Percentiles rank a stretch among this genome's conserved stretches.
These are phyloP conservation scores for Tyrophagus putrescentiae DNA, from an alignment of 1,140 invertebrate genomes.

Conservation along the genomic window DNA sequence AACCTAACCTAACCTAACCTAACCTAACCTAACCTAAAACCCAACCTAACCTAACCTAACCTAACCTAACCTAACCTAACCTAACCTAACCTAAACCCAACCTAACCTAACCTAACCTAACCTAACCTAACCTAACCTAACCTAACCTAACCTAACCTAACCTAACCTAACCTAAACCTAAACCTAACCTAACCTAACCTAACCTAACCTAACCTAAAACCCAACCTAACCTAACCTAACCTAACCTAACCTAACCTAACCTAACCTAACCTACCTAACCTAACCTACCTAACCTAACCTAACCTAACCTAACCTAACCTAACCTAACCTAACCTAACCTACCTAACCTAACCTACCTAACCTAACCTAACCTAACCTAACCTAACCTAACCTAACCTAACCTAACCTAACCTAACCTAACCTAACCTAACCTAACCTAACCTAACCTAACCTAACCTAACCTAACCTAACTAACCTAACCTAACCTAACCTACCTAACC, in stretches of 20 bases:
- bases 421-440: conserved; percentile 25
- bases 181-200: conserved; percentile 26
- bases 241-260: conserved; percentile 18
- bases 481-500: conserved; percentile 26
- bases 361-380: conserved; percentile 25
- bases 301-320: conserved; percentile 24
- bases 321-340: conserved; percentile 26
- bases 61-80: conserved; percentile 25
- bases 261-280: conserved; percentile 25
- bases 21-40: conserved; percentile 21
- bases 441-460: conserved; percentile 29
- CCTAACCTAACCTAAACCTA: conserved; percentile 24
- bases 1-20: conserved; percentile 26
- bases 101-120: conserved; percentile 28
- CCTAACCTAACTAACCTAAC: conserved; percentile 27
- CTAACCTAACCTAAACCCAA: conserved; percentile 27
- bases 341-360: conserved; percentile 27
- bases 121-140: conserved; percentile 24
- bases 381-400: conserved; percentile 22
- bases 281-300: conserved; percentile 24
- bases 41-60: conserved; percentile 21
- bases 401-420: conserved; percentile 22
- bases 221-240: conserved; percentile 20
- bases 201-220: conserved; percentile 27
- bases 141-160: conserved; percentile 23